Evolutionary conservation across 2,113 vertebrate species (phyloP).

Genomic region (Phyllostomus hastatus): DNA sequence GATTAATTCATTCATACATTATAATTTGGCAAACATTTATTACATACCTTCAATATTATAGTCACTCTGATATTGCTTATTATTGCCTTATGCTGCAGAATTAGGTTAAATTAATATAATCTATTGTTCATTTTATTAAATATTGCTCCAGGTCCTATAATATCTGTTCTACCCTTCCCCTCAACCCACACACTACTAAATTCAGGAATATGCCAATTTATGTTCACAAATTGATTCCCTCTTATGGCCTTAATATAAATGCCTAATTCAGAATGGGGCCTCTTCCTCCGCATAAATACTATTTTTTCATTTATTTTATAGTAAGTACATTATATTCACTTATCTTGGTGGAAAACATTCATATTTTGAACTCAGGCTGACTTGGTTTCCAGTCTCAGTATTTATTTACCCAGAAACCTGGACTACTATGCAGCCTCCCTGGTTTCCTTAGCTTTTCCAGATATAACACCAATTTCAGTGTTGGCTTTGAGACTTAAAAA

Average conservation of each 20-base stretch:
- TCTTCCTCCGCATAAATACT: background rate
- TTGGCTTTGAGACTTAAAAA: background rate
- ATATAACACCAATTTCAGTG: background rate
- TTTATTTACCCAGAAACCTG: background rate
- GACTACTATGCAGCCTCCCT: background rate
- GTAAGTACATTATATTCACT: background rate
- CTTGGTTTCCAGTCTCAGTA: background rate
- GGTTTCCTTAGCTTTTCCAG: background rate
- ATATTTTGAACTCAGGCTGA: background rate
- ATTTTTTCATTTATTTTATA: background rate
- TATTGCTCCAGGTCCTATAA: background rate
- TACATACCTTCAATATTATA: background rate
- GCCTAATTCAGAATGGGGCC: background rate
- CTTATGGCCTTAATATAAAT: background rate
- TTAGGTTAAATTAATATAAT: slow-evolving; percentile 7
- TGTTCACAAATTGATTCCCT: background rate
- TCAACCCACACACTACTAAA: background rate
- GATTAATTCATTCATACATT: background rate
- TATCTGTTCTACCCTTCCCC: background rate
- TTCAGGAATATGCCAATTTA: background rate
- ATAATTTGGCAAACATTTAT: background rate
- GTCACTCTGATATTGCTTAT: background rate
- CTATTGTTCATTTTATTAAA: background rate
- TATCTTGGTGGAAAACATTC: background rate
- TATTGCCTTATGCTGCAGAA: background rate